Base-by-base conservation (phyloP, 2,888 invertebrate species). In the Acheta domesticus region DNA sequence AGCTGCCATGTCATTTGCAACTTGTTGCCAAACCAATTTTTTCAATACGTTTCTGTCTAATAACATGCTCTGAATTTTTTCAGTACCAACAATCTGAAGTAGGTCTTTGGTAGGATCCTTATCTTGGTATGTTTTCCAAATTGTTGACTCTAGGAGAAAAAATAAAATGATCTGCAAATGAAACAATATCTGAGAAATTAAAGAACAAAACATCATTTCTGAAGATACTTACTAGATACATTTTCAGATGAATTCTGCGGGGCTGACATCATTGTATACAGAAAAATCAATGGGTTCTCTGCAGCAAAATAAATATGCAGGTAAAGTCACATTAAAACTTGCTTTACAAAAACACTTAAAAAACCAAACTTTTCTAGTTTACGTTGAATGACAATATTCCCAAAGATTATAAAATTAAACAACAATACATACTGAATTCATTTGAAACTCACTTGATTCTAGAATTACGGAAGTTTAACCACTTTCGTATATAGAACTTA, bases 21-120 rank as follows among this genome's bases (percentile, higher is more conserved):
- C 74, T 74, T 78, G 78, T 1, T 23, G 73, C 78, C 78, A 78
- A n/a, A 78, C 74, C 36, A 48, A 20, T 23, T 78, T 78, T n/a
- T 78, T 78, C n/a, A 78, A 48, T 12, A 74, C 74, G 36, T 78
- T 78, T 74, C 78, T 73, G 21, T 78, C 78, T 20, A 78, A 48
- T 8, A 78, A 74, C 74, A 74, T 78, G 8, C 74, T 48, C 78
- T 78, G 78, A 78, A 78, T 78, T 48, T 74, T 23, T 74, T 78
- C 78, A 74, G 73, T 78, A 23, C 78, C 78, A 74, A 78, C 78
- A n/a, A 74, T 78, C 14, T 74, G 23, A 21, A 78, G 73, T 12
- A 78, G n/a, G n/a, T 73, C 78, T 12, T 48, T 74, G 11, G 78
- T 78, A n/a, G 78, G 74, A 12, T 74, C 78, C 74, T 78, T 78